Conservation (phyloP, 2,113 vertebrate genomes). For the Vicugna pacos region DNA sequence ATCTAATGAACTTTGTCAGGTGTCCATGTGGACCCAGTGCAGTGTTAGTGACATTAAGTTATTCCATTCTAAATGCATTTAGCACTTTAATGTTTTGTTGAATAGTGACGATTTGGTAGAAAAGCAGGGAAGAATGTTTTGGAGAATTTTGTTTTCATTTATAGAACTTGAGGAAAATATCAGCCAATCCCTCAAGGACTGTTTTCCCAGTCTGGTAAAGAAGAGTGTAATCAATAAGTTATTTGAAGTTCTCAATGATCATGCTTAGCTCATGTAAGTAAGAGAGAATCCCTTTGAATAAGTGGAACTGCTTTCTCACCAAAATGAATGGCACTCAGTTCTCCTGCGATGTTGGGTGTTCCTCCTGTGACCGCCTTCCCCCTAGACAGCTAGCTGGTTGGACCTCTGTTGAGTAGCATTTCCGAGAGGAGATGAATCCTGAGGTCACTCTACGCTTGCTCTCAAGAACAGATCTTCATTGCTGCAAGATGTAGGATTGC, state of each 20-base stretch:
- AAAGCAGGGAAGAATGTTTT: background rate
- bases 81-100: background rate
- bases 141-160: background rate
- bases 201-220: background rate
- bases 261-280: background rate
- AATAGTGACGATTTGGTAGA: background rate
- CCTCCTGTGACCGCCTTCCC: background rate
- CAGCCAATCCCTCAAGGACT: background rate
- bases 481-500: background rate
- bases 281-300: background rate
- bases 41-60: background rate
- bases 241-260: background rate
- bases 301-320: background rate
- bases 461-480: background rate
- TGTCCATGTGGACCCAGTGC: background rate
- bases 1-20: background rate
- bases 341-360: rapidly evolving
- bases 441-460: background rate
- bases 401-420: background rate
- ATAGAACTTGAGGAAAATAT: background rate
- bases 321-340: background rate
- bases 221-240: background rate
- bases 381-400: background rate
- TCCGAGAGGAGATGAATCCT: background rate
- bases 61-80: background rate